Evolutionary conservation across 2,113 vertebrate genomes (phyloP).

Genomic region (Mobula hypostoma): DNA sequence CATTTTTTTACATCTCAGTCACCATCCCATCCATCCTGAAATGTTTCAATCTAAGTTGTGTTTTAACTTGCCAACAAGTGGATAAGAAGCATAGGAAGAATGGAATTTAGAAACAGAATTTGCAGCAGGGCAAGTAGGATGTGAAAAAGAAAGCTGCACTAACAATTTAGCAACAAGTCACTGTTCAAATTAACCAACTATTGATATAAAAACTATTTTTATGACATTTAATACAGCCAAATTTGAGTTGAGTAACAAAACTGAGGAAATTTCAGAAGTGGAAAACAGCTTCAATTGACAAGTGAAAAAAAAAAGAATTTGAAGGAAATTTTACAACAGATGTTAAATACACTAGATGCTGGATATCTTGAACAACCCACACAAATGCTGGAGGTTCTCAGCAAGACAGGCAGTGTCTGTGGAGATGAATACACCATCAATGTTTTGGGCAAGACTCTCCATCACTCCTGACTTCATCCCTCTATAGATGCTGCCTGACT

Average conservation of each 20-base stretch:
- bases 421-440: too few relatives aligned
- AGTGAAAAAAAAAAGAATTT: not conserved
- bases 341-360: too few relatives aligned
- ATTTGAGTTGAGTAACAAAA: not conserved
- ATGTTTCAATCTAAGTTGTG: not conserved
- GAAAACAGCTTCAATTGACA: not conserved
- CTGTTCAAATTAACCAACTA: not conserved
- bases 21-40: conserved; percentile 13
- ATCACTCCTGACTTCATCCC: too few relatives aligned
- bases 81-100: not conserved
- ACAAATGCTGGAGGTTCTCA: too few relatives aligned
- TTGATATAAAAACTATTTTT: not conserved
- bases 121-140: not conserved
- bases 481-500: too few relatives aligned
- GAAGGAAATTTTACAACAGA: not conserved
- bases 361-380: too few relatives aligned
- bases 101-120: not conserved
- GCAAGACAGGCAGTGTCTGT: too few relatives aligned
- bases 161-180: not conserved
- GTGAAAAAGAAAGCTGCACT: not conserved
- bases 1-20: conserved; percentile 20
- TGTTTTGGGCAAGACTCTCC: too few relatives aligned
- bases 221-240: not conserved
- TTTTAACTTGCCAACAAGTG: not conserved
- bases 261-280: not conserved